Percentiles rank a stretch among this genome's conserved stretches.
Conservation (phyloP, 2,888 invertebrate genomes). For the Drosophila paranaensis region DNA sequence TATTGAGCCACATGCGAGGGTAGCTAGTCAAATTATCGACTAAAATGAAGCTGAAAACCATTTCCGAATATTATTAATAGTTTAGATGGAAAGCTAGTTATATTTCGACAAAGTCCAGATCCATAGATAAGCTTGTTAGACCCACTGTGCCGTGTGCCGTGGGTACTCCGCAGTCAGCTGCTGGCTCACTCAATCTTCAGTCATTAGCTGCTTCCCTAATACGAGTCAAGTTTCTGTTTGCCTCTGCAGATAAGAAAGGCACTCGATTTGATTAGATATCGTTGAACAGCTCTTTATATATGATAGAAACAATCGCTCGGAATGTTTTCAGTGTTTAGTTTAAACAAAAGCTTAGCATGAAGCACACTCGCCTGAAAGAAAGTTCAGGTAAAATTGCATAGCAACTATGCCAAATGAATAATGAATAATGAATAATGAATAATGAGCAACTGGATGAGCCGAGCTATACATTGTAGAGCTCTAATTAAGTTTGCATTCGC, state of each 20-base stretch:
- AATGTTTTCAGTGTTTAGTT: not conserved
- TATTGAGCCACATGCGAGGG: not conserved
- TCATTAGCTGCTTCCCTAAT: conserved; percentile 8
- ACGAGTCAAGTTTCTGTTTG: conserved; percentile 10
- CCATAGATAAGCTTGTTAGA: not conserved
- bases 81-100: not conserved
- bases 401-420: not conserved
- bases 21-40: not conserved
- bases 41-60: not conserved
- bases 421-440: not conserved
- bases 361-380: not conserved
- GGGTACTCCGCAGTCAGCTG: conserved; percentile 8
- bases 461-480: not conserved
- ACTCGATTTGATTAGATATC: conserved; percentile 36
- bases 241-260: conserved; percentile 37
- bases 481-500: conserved; percentile 15
- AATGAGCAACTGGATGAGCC: not conserved
- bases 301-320: not conserved
- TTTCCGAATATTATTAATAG: not conserved
- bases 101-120: too few relatives aligned
- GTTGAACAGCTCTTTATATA: not conserved
- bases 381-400: not conserved
- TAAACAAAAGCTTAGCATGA: not conserved
- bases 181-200: not conserved
- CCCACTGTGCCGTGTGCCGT: not conserved